Evolutionary conservation across 2,113 vertebrate species (phyloP), one percentile per base, ranked within the genome.

Genomic region (Parus major): DNA sequence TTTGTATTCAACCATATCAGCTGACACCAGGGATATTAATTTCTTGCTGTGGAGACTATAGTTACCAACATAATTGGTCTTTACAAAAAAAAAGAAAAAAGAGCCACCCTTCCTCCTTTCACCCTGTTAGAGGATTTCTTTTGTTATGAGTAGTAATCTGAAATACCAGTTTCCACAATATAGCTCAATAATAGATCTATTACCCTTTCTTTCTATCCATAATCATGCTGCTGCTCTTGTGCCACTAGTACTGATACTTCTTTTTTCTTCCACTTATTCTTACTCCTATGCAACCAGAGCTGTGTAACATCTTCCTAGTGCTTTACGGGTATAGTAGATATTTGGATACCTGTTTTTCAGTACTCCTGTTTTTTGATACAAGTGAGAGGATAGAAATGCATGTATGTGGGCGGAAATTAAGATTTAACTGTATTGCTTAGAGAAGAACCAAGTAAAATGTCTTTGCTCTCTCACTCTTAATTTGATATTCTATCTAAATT

Each of bases 1-100:
- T 91, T 95, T 96, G 87, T 94, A 41, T 95, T 82, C 52, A 87
- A 6, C 46, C 15, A 1, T 89, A 87, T 94, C 81, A 96, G 39
- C 87, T 96, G 73, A 92, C 65, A 84, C 83, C 29, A 71, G 47
- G 39, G 65, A 52, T 92, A 82, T 87, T 78, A 52, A 87, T 94
- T 96, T 92, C 73, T 95, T 96, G 52, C 77, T 89, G 60, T 84
- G 84, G 73, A 86, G 35, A 66, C 52, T 71, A 2, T 44, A 75
- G 44, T 56, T 68, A 60, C 25, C 27, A 63, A 33, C 39, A 56
- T 73, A 80, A 84, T 59, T 75, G 33, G 11, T 85, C 52, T 87
- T 73, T 28, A 36, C 6, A 35, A 52, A 63, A 50, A 24, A 39
- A 39, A 39, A 39, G n/a, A 23, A 9, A 36, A 55, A n/a, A 31